phyloP scores from a whole-genome alignment of 2,797 vertebrate genomes.

The Glyptemys insculpta region DNA sequence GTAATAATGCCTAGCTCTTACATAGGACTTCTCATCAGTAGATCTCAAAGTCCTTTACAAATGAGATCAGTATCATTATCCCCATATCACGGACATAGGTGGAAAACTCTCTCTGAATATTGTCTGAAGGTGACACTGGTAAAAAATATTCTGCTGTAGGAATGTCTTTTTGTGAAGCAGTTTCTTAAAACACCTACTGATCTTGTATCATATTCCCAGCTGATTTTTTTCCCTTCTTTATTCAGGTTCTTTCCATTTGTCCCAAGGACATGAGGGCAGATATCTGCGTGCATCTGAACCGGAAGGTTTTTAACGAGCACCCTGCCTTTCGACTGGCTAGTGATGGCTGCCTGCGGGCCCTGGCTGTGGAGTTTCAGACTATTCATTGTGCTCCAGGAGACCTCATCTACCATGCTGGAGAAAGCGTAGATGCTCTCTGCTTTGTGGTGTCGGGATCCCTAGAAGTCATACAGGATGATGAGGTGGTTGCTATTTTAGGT shows the following conservation, averaged over 20 bases:
- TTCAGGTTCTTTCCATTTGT: slow-evolving; percentile 96
- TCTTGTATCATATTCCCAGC: background rate
- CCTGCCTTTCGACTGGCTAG: slow-evolving; percentile 97
- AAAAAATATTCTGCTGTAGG: background rate
- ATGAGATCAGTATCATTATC: background rate
- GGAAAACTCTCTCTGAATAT: background rate
- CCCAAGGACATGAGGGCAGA: slow-evolving; percentile 98
- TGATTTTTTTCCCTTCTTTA: slow-evolving; percentile 16
- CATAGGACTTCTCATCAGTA: background rate
- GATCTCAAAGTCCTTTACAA: background rate
- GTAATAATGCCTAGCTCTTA: background rate
- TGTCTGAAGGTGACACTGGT: background rate
- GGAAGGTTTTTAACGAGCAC: slow-evolving; percentile 98
- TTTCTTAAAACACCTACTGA: fast-evolving
- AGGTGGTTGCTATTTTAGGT: slow-evolving; percentile 98
- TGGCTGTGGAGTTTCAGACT: slow-evolving; percentile 97
- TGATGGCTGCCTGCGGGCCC: slow-evolving; percentile 94
- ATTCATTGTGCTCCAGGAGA: slow-evolving; percentile 97
- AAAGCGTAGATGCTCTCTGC: slow-evolving; percentile 96
- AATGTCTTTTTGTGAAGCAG: fast-evolving
- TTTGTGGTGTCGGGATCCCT: slow-evolving; percentile 97
- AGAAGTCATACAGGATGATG: slow-evolving; percentile 98
- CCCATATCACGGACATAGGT: background rate
- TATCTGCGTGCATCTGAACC: slow-evolving; percentile 97
- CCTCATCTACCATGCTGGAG: slow-evolving; percentile 97